Base-by-base conservation (phyloP, 2,888 invertebrate genomes). In the Emesis castigata region DNA sequence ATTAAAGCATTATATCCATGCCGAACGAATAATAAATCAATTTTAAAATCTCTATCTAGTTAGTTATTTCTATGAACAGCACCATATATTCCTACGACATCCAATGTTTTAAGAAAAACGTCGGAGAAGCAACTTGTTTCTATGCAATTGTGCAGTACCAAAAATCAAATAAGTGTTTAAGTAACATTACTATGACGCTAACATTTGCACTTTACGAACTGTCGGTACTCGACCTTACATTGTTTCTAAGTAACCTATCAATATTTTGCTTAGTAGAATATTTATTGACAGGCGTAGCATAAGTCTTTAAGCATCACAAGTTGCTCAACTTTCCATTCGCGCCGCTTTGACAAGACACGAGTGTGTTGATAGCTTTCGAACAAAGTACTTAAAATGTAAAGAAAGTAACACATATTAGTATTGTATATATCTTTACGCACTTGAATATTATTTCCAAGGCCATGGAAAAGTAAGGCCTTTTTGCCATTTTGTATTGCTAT, bases 191-290 rank as follows among this genome's bases (percentile, higher is more conserved):
- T n/a, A 14, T 3, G 39, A 14, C 14, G n/a, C 5, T 39, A 14
- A 39, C 14, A 39, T 39, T 39, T 39, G 14, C 14, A 39, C 39
- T 39, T 39, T 39, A 39, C 39, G 5, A 39, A 39, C 14, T 14
- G n/a, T 39, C 4, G 14, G 39, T 39, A 58, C 58, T 58, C 11
- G 11, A 5, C 18, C 58, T 22, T 58, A 58, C 58, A 58, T 58
- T 58, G 58, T 58, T 22, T 58, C 58, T 58, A 58, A 58, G 58
- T 58, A 58, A 58, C 56, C 56, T 58, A 58, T 22, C 56, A 58
- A 58, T 58, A 58, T 58, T 58, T 58, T 58, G 56, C 56, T 58
- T 58, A 1, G 56, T 20, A 58, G 56, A 58, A 58, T 58, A 22
- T 58, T 58, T 58, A 58, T 58, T 58, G 58, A 58, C 58, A 58